Evolutionary conservation across 2,888 invertebrate genomes (phyloP), one percentile per base, ranked within the genome.

Genomic region (Dolomedes plantarius): DNA sequence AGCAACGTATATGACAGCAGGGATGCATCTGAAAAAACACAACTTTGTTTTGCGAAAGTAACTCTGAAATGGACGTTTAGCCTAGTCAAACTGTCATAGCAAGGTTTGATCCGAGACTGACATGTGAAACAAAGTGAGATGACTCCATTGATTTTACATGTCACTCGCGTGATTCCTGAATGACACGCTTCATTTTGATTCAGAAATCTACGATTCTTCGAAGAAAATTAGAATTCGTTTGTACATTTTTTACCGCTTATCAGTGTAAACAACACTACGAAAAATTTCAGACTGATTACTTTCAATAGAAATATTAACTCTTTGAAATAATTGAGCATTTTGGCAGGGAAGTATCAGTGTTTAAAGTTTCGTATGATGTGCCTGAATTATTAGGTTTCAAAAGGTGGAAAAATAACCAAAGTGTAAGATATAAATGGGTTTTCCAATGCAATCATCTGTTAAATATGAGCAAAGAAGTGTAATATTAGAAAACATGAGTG

Each of bases 41-140:
- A 68, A 67, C 50, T 64, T 67, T 36, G 9, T 27, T 36, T 41
- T 67, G 67, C 29, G 36, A 73, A 56, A 31, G 46, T 16, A 67
- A 74, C 28, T 67, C 68, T 32, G 19, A 69, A 64, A 72, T 19
- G 46, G 36, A 69, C 56, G 68, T 81, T 28, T 75, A 81, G 81
- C 62, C 68, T 81, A 79, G 67, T 32, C 19, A 29, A 65, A 64
- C 19, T 65, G 64, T n/a, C 41, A 72, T 32, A 32, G 71, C 19
- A 19, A 67, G 28, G 13, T n/a, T 19, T 27, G n/a, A 31, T 46
- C 23, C 36, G 50, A 50, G 41, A 68, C 31, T 67, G 67, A 41
- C 28, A 50, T 77, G 76, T 77, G 13, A 39, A 62, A 32, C 23
- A 65, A 28, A 16, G 41, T 6, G n/a, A 27, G 46, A 50, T 32